Base-by-base conservation (phyloP, 92 coral and sea anemone species). In the Phenganax stokvisi region DNA sequence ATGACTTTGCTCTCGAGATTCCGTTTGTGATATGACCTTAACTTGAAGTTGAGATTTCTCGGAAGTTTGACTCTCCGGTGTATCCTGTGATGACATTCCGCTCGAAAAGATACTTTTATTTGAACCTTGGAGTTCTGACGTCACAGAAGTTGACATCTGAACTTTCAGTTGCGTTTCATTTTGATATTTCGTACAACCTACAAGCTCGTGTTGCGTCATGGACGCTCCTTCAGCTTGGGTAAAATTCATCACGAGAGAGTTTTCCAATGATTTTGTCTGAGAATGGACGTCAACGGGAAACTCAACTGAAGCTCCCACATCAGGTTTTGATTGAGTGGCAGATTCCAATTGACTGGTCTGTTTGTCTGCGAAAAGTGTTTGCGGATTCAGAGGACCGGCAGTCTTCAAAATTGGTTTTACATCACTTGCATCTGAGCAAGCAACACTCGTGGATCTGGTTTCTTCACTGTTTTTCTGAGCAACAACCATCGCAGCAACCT, bases 401-500 rank as follows among this genome's bases (percentile, higher is more conserved):
- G 73, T 68, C n/a, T 68, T 68, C 15, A 12, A 29, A 53, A 68
- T 6, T 30, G 73, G 13, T 37, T 68, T 68, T 29, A 68, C 52
- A 68, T 29, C n/a, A 68, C 15, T 68, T 68, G 73, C 12, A 68
- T 30, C 73, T 10, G 73, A 68, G n/a, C 53, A 6, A n/a, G 52
- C 11, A 30, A 68, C 13, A 53, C 47, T 68, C 73, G 73, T 37
- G 8, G 25, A 53, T 30, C 47, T 68, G 31, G 53, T 10, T 68
- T n/a, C 73, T n/a, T 68, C 73, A 20, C 54, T n/a, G 20, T 68
- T 68, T 0, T 27, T 37, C 73, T 68, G 73, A 68, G 31, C 73
- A 37, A 68, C 16, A 11, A 30, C 73, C 53, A 68, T 68, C 47
- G 73, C 73, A 68, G 73, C 47, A 16, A 37, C 73, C 73, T 68